Conservation (phyloP, 2,797 vertebrate genomes). For the Enteromius afrohamiltoni region DNA sequence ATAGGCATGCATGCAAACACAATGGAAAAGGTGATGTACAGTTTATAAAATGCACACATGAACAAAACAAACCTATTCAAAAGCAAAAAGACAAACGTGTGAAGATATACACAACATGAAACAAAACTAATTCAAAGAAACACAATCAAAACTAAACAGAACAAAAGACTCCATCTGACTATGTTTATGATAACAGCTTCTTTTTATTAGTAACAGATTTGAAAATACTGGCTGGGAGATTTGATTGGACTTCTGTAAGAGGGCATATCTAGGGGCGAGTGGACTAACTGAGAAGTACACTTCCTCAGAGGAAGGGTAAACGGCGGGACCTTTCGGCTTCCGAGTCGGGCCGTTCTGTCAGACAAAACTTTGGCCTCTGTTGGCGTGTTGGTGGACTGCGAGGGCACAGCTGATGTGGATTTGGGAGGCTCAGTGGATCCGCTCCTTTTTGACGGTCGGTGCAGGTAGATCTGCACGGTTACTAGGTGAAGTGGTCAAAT, state of each 20-base stretch:
- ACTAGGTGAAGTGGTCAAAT: slow-evolving; percentile 74
- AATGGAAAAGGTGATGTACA: slow-evolving; percentile 20
- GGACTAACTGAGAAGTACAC: slow-evolving; percentile 74
- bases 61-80: slow-evolving; percentile 32
- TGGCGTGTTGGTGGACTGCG: slow-evolving; percentile 64
- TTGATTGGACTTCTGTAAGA: slow-evolving; percentile 84
- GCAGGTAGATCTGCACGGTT: slow-evolving; percentile 83
- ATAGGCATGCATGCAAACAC: slow-evolving; percentile 60
- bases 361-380: slow-evolving; percentile 70
- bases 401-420: slow-evolving; percentile 67
- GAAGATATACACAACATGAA: slow-evolving; percentile 45
- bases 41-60: slow-evolving; percentile 12
- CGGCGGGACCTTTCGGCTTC: slow-evolving; percentile 70
- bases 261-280: slow-evolving; percentile 76
- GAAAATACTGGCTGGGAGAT: slow-evolving; percentile 84
- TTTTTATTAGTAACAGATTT: slow-evolving; percentile 78
- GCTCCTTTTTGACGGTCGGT: slow-evolving; percentile 73
- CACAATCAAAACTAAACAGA: slow-evolving; percentile 49
- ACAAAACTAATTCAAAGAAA: slow-evolving; percentile 31
- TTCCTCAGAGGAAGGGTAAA: slow-evolving; percentile 77
- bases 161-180: slow-evolving; percentile 60
- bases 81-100: slow-evolving; percentile 28
- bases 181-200: slow-evolving; percentile 22
- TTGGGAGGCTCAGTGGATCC: slow-evolving; percentile 67
- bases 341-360: slow-evolving; percentile 60